Conservation (phyloP, 1,140 invertebrate species). For the Argopecten irradians region DNA sequence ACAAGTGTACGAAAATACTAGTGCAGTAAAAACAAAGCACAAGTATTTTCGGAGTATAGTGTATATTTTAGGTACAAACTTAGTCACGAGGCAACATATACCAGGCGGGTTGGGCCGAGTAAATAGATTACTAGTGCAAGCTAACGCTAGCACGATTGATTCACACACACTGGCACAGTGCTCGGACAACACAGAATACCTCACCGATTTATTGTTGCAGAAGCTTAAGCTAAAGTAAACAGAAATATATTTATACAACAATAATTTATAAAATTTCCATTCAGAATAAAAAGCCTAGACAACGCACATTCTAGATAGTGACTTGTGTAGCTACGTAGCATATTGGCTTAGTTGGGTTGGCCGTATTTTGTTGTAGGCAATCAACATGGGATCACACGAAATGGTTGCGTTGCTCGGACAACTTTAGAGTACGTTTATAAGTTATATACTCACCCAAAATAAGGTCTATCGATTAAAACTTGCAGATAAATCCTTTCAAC, state of each 20-base stretch:
- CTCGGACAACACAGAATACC: not conserved
- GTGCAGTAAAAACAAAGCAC: not conserved
- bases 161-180: not conserved
- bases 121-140: not conserved
- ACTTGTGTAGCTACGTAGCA: not conserved
- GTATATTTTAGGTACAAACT: not conserved
- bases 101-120: slow-evolving; percentile 10
- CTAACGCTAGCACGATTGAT: slow-evolving; percentile 14
- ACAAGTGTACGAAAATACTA: not conserved
- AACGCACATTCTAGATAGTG: not conserved
- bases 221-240: not conserved
- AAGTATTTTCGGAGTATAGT: not conserved
- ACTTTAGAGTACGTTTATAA: not conserved
- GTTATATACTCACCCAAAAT: slow-evolving; percentile 2
- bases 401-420: slow-evolving; percentile 13
- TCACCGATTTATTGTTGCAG: not conserved
- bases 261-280: not conserved
- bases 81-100: slow-evolving; percentile 11
- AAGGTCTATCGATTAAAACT: not conserved
- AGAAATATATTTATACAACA: no score
- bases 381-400: slow-evolving; percentile 4
- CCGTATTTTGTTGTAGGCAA: not conserved
- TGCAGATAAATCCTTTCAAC: slow-evolving; percentile 10
- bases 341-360: not conserved
- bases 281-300: not conserved